Evolutionary conservation across 2,113 vertebrate genomes (phyloP), one percentile per base, ranked within the genome.

Genomic region (Blennius ocellaris): DNA sequence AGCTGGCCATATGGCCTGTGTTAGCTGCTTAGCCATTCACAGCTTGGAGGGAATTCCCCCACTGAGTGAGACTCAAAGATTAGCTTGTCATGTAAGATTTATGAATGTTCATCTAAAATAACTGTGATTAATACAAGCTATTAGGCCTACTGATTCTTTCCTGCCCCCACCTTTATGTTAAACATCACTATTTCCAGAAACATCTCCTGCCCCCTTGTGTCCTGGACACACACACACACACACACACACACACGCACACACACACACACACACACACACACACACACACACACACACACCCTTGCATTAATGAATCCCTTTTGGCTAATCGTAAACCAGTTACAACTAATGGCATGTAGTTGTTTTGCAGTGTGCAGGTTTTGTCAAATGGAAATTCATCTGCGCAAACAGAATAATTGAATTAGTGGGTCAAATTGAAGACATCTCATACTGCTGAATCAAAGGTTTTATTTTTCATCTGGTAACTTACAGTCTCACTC

Each of bases 91-190:
- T 66, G 53, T 36, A 56, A 83, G 87, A 88, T 90, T 91, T 85
- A 91, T 85, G 80, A 75, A 81, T 77, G 85, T 87, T 87, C 76
- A 86, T 89, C 69, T 78, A 58, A 85, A 63, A 76, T 87, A 84
- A 80, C 51, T 74, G 75, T 83, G 83, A 88, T 91, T 91, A 90
- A 90, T 83, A 81, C 68, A 69, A 82, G 83, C 84, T 76, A 83
- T 89, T 88, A 82, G 54, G 21, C 36, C 48, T 38, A 58, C 67
- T 61, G 61, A 73, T 63, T 60, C 15, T 50, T 53, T 51, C 17
- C 49, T 74, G 60, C 69, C 67, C 39, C 68, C 67, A 40, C 40
- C 55, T 59, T 63, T 49, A 79, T 71, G 76, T 70, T 69, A 45
- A 76, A 65, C 71, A 75, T 77, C 54, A 51, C 54, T 68, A 14